A percentile compares a stretch with the other conserved stretches of the same genome.
These are phyloP conservation scores for Bolborhynchus lineola DNA, from an alignment of 2,113 vertebrate species.

Conservation along the genomic window DNA sequence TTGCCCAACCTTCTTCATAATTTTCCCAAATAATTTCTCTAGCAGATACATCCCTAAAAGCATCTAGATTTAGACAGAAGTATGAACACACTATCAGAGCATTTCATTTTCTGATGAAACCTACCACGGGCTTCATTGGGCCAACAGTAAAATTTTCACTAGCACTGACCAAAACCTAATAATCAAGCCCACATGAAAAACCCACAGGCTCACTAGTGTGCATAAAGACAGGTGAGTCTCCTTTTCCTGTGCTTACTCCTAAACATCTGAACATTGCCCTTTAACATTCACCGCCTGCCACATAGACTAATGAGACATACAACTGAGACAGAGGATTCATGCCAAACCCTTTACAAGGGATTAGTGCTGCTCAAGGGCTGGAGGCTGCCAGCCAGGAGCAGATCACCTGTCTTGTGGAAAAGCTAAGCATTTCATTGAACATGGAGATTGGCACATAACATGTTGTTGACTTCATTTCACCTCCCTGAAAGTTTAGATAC, in stretches of 20 bases:
- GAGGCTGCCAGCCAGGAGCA: neutral
- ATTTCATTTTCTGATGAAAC: neutral
- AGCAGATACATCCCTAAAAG: neutral
- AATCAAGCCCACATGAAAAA: neutral
- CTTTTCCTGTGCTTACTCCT: neutral
- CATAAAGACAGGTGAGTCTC: neutral
- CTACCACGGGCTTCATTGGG: neutral
- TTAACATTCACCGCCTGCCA: neutral
- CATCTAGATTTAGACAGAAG: neutral
- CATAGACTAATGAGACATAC: too few species aligned
- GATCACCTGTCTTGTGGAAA: neutral
- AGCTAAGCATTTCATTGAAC: neutral
- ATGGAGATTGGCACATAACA: neutral
- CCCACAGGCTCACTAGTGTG: neutral
- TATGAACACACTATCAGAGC: neutral
- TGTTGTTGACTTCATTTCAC: accelerated
- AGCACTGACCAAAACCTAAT: neutral
- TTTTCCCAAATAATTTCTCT: neutral
- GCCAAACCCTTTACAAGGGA: neutral
- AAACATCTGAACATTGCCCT: neutral
- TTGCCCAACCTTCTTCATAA: neutral
- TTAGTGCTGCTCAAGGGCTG: neutral
- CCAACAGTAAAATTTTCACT: neutral
- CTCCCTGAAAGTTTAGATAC: neutral
- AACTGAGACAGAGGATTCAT: accelerated